These are phyloP conservation scores for Macrophya annulata DNA, from an alignment of 2,888 invertebrate species.

Conservation along the genomic window DNA sequence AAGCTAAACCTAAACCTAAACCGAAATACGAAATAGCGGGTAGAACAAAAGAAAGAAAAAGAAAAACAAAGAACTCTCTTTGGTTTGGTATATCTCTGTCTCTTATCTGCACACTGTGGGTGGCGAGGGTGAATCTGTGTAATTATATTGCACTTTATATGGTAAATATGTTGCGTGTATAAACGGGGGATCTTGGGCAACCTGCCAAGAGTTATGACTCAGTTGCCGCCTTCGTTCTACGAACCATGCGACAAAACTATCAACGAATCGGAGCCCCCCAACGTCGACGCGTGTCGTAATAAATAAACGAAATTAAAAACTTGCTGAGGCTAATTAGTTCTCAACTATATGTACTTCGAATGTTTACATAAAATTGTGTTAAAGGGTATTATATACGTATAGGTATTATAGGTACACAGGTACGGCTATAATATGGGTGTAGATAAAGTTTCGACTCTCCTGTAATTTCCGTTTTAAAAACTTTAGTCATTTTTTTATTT, in stretches of 20 bases:
- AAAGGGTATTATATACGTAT: background rate
- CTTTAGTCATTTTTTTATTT: background rate
- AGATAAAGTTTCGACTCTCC: constrained; percentile 11
- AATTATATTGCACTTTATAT: constrained; percentile 78
- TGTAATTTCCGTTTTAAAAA: constrained; percentile 34
- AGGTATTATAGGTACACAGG: no score
- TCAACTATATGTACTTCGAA: constrained; percentile 27
- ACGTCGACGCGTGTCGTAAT: constrained; percentile 57
- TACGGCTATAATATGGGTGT: background rate
- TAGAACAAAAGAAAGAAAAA: no score
- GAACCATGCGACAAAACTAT: constrained; percentile 53
- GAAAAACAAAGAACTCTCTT: no score
- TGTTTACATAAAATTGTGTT: constrained; percentile 41
- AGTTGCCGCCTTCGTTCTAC: constrained; percentile 76
- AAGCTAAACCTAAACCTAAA: no score
- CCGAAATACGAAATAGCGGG: no score
- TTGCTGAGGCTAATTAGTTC: constrained; percentile 41
- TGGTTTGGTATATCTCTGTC: background rate
- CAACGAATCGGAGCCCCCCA: constrained; percentile 72
- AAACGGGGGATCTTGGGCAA: constrained; percentile 72
- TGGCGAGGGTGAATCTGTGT: constrained; percentile 65
- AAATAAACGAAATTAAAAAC: constrained; percentile 53
- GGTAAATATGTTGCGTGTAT: constrained; percentile 76
- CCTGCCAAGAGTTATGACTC: constrained; percentile 74
- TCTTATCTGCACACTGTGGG: background rate